Conservation (phyloP, 2,888 invertebrate species). For the Celastrina argiolus region DNA sequence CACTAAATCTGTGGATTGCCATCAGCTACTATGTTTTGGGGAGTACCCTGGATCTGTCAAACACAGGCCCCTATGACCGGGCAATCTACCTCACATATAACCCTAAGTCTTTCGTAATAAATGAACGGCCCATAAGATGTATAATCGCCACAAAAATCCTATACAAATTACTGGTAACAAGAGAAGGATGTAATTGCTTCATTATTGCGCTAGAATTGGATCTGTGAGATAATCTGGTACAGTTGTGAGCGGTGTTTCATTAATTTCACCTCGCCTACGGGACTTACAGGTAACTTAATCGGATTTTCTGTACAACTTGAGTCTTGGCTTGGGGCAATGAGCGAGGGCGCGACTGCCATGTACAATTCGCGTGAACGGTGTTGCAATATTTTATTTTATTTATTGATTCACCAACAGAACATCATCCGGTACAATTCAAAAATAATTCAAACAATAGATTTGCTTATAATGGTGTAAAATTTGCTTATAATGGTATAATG, state of each 20-base stretch:
- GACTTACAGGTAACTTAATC: slow-evolving; percentile 44
- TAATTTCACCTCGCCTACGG: slow-evolving; percentile 44
- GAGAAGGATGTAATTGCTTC: slow-evolving; percentile 33
- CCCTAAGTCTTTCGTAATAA: neutral
- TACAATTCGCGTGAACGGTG: slow-evolving; percentile 23
- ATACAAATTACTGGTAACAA: neutral
- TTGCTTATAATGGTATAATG: no score
- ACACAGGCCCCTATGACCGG: neutral
- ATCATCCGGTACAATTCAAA: no score
- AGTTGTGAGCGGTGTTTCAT: slow-evolving; percentile 45
- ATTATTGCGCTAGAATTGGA: slow-evolving; percentile 38
- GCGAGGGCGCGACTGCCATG: slow-evolving; percentile 31
- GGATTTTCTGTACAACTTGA: slow-evolving; percentile 40
- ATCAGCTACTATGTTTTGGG: no score
- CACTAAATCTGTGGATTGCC: no score
- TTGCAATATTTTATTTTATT: no score
- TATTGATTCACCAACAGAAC: no score
- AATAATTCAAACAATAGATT: no score
- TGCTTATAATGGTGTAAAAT: no score
- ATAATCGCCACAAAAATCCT: neutral
- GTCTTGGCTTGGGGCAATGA: slow-evolving; percentile 36
- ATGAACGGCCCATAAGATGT: neutral
- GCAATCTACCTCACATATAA: neutral
- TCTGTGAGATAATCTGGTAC: slow-evolving; percentile 36
- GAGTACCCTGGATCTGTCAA: no score